Percentiles rank a stretch among this genome's conserved stretches.
These are phyloP conservation scores for Heliornis fulica DNA, from an alignment of 2,113 vertebrate genomes.

Conservation along the genomic window DNA sequence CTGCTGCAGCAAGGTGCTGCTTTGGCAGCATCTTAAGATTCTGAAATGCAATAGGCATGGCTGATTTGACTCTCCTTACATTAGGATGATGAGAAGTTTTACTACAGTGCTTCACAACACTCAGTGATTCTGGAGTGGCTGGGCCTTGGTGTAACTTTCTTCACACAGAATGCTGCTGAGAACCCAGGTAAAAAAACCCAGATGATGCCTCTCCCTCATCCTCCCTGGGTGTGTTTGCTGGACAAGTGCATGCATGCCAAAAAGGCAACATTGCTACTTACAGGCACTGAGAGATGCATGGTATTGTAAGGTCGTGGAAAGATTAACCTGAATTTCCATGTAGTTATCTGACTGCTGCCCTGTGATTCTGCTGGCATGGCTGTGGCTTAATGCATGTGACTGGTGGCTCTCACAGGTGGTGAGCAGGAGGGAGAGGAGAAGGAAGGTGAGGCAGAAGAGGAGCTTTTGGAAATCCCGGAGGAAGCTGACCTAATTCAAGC, in stretches of 20 bases:
- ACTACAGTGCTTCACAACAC: not conserved
- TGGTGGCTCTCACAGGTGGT: constrained; percentile 24
- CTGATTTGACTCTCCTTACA: constrained; percentile 25
- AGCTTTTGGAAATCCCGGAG: constrained; percentile 82
- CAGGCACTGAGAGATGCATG: not conserved
- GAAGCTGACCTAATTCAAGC: constrained; percentile 89
- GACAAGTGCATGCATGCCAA: not conserved
- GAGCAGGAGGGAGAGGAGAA: constrained; percentile 62
- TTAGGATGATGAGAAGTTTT: constrained; percentile 65
- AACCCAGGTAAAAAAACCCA: constrained; percentile 72
- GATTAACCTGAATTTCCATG: not conserved
- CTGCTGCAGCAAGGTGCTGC: not conserved
- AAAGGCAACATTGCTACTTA: not conserved
- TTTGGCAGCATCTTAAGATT: not conserved
- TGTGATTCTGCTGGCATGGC: not conserved
- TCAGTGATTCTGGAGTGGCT: constrained; percentile 87
- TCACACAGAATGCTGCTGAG: constrained; percentile 68
- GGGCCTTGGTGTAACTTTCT: constrained; percentile 71
- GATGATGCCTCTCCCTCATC: too few species aligned
- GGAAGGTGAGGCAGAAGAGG: constrained; percentile 55
- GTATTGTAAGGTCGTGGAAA: not conserved
- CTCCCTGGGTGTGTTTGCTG: not conserved
- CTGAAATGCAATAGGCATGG: not conserved
- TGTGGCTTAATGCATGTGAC: not conserved
- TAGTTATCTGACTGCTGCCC: not conserved